Evolutionary conservation across 2,113 vertebrate genomes (phyloP).

Genomic region (Stegostoma tigrinum): DNA sequence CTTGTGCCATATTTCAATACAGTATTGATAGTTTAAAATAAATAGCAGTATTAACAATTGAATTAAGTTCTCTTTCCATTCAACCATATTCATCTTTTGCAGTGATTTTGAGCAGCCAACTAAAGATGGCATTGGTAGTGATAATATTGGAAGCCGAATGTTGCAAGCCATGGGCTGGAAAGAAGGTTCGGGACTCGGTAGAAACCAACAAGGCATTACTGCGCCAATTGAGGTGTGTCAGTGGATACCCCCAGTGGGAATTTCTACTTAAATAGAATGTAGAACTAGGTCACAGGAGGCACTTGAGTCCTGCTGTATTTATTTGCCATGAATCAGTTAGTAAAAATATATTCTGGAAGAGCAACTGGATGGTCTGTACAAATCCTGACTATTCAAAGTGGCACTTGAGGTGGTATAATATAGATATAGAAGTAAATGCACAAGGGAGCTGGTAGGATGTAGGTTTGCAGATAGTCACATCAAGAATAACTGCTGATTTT

Average conservation of each 20-base stretch:
- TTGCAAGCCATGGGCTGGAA: slow-evolving; percentile 98
- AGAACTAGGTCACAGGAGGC: not conserved
- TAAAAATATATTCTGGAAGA: not conserved
- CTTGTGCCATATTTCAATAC: not conserved
- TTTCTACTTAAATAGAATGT: not conserved
- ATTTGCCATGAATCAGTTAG: not conserved
- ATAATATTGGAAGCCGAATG: slow-evolving; percentile 99
- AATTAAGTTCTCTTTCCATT: not conserved
- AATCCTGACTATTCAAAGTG: not conserved
- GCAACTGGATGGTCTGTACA: no score
- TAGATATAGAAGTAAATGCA: not conserved
- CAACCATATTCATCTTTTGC: slow-evolving; percentile 10
- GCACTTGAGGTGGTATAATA: not conserved
- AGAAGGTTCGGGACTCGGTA: slow-evolving; percentile 89
- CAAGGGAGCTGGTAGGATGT: not conserved
- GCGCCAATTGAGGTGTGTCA: slow-evolving; percentile 83
- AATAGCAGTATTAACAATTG: not conserved
- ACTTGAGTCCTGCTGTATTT: not conserved
- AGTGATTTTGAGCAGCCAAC: slow-evolving; percentile 97
- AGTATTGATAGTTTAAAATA: not conserved
- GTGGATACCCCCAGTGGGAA: not conserved
- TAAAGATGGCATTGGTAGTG: slow-evolving; percentile 91
- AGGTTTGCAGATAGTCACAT: not conserved
- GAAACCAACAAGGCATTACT: slow-evolving; percentile 95
- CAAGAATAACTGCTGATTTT: no score